Percentiles rank a stretch among this genome's conserved stretches.
Evolutionary conservation across 2,797 vertebrate genomes (phyloP).

Genomic region (Melopsittacus undulatus): DNA sequence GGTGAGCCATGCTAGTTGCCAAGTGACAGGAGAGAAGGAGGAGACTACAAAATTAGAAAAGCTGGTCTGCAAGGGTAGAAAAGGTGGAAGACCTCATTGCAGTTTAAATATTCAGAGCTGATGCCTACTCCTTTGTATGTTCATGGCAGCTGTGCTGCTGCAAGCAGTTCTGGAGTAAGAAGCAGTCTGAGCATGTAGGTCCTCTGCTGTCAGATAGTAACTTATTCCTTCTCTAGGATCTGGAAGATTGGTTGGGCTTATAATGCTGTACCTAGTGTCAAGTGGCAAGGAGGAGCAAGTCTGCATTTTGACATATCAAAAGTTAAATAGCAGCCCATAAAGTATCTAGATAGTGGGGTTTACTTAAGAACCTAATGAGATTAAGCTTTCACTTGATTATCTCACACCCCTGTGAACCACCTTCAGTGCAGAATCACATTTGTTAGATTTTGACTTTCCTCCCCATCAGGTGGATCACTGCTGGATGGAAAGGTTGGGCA

Average conservation of each 20-base stretch:
- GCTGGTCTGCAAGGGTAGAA: background rate
- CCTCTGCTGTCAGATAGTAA: background rate
- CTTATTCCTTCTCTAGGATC: background rate
- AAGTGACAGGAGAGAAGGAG: background rate
- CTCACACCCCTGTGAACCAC: background rate
- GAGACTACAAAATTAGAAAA: background rate
- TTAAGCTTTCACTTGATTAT: background rate
- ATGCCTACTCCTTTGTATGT: too few relatives aligned
- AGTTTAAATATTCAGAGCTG: background rate
- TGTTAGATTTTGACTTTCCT: background rate
- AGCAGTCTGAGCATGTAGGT: background rate
- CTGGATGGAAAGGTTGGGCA: background rate
- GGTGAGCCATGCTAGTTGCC: background rate
- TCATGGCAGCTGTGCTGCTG: background rate
- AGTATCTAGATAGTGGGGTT: background rate
- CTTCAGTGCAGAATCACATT: background rate
- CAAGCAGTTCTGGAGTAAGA: background rate
- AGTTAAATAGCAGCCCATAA: background rate
- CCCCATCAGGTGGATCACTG: background rate
- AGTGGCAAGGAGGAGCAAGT: background rate
- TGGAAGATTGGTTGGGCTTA: background rate
- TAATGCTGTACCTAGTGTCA: background rate
- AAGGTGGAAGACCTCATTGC: background rate
- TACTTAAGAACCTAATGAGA: background rate
- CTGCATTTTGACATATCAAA: rapidly evolving